Evolutionary conservation across 2,797 vertebrate species (phyloP).

Genomic region (Pogonophryne albipinna): DNA sequence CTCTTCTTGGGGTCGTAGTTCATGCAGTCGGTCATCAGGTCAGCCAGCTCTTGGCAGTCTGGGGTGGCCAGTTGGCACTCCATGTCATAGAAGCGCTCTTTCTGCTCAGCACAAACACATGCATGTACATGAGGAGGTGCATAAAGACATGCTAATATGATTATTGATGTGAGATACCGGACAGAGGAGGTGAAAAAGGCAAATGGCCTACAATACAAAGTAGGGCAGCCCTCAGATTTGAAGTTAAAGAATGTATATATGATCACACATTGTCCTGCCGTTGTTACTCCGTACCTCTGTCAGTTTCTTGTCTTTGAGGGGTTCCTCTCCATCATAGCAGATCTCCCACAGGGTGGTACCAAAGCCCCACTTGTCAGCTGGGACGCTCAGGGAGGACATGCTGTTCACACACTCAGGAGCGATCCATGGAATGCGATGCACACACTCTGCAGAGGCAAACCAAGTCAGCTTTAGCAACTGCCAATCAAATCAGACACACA

Average conservation of each 20-base stretch:
- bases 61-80: constrained; percentile 91
- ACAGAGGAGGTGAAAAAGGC: background rate
- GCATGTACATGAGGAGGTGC: background rate
- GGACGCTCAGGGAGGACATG: constrained; percentile 87
- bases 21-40: constrained; percentile 98
- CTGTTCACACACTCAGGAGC: constrained; percentile 95
- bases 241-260: background rate
- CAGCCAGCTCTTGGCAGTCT: constrained; percentile 92
- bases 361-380: constrained; percentile 98
- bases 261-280: background rate
- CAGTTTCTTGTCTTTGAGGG: constrained; percentile 95
- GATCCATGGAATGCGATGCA: constrained; percentile 96
- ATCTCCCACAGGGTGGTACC: constrained; percentile 99
- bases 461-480: constrained; percentile 10
- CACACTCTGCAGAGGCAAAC: constrained; percentile 86
- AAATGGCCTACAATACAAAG: background rate
- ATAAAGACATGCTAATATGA: background rate
- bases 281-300: constrained; percentile 87
- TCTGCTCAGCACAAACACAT: constrained; percentile 83
- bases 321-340: constrained; percentile 96
- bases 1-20: constrained; percentile 96
- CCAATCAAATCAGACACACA: background rate
- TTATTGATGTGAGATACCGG: background rate
- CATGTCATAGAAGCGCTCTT: constrained; percentile 94
- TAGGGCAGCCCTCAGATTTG: background rate